Evolutionary conservation across 2,113 vertebrate genomes (phyloP), one percentile per base, ranked within the genome.

Genomic region (Prolemur simus): DNA sequence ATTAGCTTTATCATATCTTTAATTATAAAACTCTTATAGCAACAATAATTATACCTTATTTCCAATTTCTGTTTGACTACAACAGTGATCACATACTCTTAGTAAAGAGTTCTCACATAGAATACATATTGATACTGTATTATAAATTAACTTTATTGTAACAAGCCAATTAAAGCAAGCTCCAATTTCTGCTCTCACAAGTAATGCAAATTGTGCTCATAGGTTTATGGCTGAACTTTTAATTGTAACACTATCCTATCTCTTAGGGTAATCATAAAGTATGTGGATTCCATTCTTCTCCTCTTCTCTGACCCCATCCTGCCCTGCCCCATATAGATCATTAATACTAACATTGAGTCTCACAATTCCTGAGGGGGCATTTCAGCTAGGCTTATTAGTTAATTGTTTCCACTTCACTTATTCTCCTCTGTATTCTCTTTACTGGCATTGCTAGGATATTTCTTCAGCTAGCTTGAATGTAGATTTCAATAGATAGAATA

Each of bases 121-220:
- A 49, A 3, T 60, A 25, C 23, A 58, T 85, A 85, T 76, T 93
- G 77, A 77, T 34, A 45, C 4, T 34, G 11, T 32, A 49, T 74
- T 76, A 56, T 91, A 89, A 84, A 66, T 82, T 69, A 77, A 54
- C n/a, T 86, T 91, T 90, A 47, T 49, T 39, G 69, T 39, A 94
- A 34, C 4, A 69, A 37, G 2, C 1, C 12, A 64, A n/a, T 37
- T 74, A 84, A 56, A 56, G 54, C 20, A 84, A 87, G 7, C 15
- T 77, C 32, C 10, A 69, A 5, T 66, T 88, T 85, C 87, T 91
- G 64, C 9, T 45, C 4, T 80, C 77, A 37, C 0, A 45, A 58
- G 69, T 9, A 69, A 29, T 69, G 10, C 17, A 37, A 76, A 18
- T 93, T 60, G 73, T 52, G 37, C 23, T 81, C 12, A 27, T n/a